Evolutionary conservation across 2,797 vertebrate species (phyloP), one percentile per base, ranked within the genome.

Genomic region (Danio jaintianensis): DNA sequence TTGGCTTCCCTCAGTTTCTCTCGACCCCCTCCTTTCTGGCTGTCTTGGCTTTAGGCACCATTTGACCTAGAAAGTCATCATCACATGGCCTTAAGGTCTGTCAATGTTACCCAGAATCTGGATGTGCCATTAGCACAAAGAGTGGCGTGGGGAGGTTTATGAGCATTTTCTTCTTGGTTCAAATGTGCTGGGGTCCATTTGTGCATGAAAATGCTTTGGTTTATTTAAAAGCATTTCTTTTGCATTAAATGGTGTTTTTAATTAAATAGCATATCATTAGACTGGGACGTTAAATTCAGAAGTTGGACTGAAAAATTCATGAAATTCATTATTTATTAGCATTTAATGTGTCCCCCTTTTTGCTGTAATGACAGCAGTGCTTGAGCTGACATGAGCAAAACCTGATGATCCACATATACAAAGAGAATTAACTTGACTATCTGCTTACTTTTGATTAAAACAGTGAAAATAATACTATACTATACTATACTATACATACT

Each of bases 41-140:
- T 89, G 83, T 70, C 48, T 82, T 92, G 80, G 86, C 93, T 92
- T 88, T 89, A 87, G 92, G 92, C 93, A 86, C 85, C 89, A 75
- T 93, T 94, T 94, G 93, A 94, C 93, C 93, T 90, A 94, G 87
- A 92, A 93, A 93, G 90, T 92, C 91, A 87, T 91, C 87, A 87
- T 85, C 87, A 86, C 86, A 84, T 75, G 84, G 85, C 89, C 90
- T 45, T 2, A 76, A 89, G 89, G 86, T 83, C 85, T 85, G 88
- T 91, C 90, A 89, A 87, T 88, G 68, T 85, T 86, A 77, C 62
- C 75, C 82, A 88, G 79, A 83, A 86, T 87, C 86, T 85, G 87
- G 79, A 84, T 43, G 72, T 67, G 67, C 73, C 74, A 76, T 84
- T 76, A 72, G 69, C 43, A 7, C 40, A 80, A 78, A 80, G 43